Conservation (phyloP, 2,888 invertebrate species). For the Papilio gigon region DNA sequence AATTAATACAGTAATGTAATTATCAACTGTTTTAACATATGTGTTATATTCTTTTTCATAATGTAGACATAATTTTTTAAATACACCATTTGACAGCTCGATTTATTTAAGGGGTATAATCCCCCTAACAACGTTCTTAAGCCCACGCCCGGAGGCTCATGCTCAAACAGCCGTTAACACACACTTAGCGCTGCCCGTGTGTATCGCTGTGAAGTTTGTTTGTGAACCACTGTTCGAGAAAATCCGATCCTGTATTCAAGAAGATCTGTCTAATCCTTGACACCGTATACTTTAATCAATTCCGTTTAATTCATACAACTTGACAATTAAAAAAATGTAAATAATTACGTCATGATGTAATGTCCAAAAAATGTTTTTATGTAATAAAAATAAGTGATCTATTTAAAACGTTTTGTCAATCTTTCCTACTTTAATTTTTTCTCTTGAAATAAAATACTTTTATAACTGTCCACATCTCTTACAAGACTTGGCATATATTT, state of each 20-base stretch:
- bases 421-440: too few relatives aligned
- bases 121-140: slow-evolving; percentile 13
- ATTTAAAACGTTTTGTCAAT: too few relatives aligned
- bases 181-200: background rate
- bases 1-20: background rate
- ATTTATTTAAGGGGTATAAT: slow-evolving; percentile 13
- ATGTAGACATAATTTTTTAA: too few relatives aligned
- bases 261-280: background rate
- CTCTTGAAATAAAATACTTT: too few relatives aligned
- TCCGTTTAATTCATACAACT: background rate
- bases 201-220: background rate
- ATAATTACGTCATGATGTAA: too few relatives aligned
- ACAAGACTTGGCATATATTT: too few relatives aligned
- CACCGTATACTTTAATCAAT: background rate
- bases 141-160: background rate
- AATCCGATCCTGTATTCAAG: background rate
- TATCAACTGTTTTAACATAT: background rate
- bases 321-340: background rate
- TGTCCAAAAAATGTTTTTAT: too few relatives aligned
- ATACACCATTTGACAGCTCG: background rate
- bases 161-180: slow-evolving; percentile 24
- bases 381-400: too few relatives aligned
- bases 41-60: too few relatives aligned
- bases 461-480: too few relatives aligned
- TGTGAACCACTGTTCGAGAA: slow-evolving; percentile 1